Conservation (phyloP, 2,797 vertebrate species). For the Hipposideros larvatus region DNA sequence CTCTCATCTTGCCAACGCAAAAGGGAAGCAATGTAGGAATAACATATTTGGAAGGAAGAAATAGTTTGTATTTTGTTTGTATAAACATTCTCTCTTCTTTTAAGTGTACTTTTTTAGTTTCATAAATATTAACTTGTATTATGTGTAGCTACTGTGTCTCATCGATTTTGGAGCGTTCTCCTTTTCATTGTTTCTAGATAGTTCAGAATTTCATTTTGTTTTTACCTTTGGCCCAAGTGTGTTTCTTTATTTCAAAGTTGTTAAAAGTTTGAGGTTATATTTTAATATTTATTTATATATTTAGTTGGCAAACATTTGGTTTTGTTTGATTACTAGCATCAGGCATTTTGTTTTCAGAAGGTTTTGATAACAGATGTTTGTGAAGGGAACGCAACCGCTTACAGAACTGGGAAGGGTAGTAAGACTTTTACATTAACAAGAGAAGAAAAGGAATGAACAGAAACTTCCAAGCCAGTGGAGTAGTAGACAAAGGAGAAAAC, state of each 20-base stretch:
- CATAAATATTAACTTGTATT: background rate
- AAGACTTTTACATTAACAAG: background rate
- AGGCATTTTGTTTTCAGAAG: background rate
- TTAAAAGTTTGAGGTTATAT: background rate
- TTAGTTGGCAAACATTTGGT: background rate
- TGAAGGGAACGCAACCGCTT: background rate
- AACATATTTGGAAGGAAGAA: background rate
- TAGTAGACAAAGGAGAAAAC: background rate
- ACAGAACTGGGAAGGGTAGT: background rate
- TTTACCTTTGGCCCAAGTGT: background rate
- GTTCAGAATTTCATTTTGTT: conserved; percentile 27
- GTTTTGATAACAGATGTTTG: background rate
- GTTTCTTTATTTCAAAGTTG: background rate
- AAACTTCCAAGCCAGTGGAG: background rate
- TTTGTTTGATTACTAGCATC: background rate
- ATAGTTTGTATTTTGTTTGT: background rate
- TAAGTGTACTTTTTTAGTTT: background rate
- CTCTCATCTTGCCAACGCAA: background rate
- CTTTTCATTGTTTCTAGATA: background rate
- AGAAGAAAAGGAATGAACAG: background rate
- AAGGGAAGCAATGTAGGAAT: background rate
- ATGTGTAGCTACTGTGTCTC: background rate
- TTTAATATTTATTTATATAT: conserved; percentile 29
- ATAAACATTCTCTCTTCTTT: background rate
- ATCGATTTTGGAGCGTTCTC: background rate